These are phyloP conservation scores for Elmis aenea DNA, from an alignment of 2,888 invertebrate genomes.

Conservation along the genomic window DNA sequence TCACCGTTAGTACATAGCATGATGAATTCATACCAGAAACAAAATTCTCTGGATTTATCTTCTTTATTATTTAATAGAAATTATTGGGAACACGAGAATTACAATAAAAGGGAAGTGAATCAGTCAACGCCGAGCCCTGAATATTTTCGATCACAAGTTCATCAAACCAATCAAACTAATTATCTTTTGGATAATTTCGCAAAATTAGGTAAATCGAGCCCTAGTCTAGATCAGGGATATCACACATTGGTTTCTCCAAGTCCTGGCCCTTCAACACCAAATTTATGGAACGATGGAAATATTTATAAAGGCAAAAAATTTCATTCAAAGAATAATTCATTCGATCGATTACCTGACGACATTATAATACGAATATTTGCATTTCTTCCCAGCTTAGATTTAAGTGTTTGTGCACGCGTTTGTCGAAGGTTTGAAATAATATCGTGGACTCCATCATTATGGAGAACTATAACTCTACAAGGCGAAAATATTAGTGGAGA, in stretches of 20 bases:
- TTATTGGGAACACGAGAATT: constrained; percentile 43
- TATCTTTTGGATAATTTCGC: constrained; percentile 45
- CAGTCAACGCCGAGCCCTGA: constrained; percentile 31
- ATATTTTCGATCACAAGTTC: constrained; percentile 30
- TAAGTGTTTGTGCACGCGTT: constrained; percentile 70
- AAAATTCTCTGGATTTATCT: constrained; percentile 40
- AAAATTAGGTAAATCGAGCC: constrained; percentile 52
- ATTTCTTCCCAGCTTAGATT: constrained; percentile 64
- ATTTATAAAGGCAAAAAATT: constrained; percentile 37
- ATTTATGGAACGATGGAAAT: constrained; percentile 42
- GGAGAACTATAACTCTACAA: constrained; percentile 63
- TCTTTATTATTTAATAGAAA: constrained; percentile 41
- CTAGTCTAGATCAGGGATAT: constrained; percentile 75
- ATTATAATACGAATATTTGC: constrained; percentile 64
- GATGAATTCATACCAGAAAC: constrained; percentile 34
- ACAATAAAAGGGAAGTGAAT: constrained; percentile 32
- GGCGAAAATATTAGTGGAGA: constrained; percentile 60
- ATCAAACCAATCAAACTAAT: constrained; percentile 30
- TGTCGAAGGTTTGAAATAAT: constrained; percentile 71
- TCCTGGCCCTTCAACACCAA: constrained; percentile 46
- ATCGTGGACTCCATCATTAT: constrained; percentile 72
- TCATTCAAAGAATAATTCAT: constrained; percentile 46
- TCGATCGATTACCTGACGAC: constrained; percentile 63
- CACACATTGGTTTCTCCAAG: constrained; percentile 67
- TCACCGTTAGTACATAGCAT: constrained; percentile 10